phyloP scores from a whole-genome alignment of 35 echinoderm and acorn worm genomes.

The Lytechinus pictus region DNA sequence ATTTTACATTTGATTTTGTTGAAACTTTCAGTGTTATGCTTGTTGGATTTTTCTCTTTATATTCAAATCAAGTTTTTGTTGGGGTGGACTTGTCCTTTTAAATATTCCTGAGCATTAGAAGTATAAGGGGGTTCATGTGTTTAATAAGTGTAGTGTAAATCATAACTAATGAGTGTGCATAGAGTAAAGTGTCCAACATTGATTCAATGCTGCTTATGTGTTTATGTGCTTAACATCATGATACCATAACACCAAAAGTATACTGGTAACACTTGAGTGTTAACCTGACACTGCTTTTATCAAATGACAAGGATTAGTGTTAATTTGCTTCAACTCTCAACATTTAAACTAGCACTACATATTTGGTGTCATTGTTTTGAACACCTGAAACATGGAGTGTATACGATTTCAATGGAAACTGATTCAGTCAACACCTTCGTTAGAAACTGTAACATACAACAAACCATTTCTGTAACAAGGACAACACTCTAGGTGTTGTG shows the following conservation, averaged over 20 bases:
- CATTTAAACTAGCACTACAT: too few relatives aligned
- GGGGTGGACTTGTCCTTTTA: too few relatives aligned
- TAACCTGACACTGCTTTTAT: background rate
- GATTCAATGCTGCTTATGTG: background rate
- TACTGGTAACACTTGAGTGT: background rate
- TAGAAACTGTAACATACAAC: background rate
- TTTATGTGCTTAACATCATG: background rate
- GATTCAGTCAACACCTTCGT: background rate
- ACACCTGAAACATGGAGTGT: background rate
- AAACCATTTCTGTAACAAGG: too few relatives aligned
- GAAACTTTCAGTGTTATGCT: too few relatives aligned
- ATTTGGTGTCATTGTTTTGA: too few relatives aligned
- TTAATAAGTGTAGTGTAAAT: background rate
- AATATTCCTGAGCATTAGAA: background rate
- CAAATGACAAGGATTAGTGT: background rate
- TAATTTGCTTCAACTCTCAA: background rate
- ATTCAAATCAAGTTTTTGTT: too few relatives aligned
- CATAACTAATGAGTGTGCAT: background rate
- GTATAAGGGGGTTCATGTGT: background rate
- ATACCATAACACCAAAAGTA: background rate
- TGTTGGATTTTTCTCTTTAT: too few relatives aligned
- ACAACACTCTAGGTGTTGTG: too few relatives aligned
- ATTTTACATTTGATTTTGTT: too few relatives aligned
- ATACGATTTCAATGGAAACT: background rate
- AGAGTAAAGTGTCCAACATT: background rate